These are phyloP conservation scores for Rallus crepitans DNA, from an alignment of 2,797 vertebrate species.

Conservation along the genomic window DNA sequence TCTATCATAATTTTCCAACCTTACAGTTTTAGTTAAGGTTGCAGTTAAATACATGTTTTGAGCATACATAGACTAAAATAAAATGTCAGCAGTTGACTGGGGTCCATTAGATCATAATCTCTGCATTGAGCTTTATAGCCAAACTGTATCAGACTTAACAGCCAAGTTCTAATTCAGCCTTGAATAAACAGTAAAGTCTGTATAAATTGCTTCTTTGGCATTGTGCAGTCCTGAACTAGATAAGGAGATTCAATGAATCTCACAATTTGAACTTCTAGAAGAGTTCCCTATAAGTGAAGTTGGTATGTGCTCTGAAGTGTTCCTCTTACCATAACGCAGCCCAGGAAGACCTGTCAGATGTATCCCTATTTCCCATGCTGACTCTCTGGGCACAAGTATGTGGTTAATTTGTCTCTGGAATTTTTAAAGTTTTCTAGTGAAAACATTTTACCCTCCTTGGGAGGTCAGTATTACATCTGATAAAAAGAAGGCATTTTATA, in stretches of 20 bases:
- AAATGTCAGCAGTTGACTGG: background rate
- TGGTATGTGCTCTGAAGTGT: background rate
- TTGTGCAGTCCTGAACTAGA: background rate
- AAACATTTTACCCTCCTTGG: conserved; percentile 3
- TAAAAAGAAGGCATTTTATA: background rate
- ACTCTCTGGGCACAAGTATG: background rate
- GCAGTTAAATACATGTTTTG: background rate
- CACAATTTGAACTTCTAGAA: background rate
- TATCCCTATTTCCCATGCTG: background rate
- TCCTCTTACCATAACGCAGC: background rate
- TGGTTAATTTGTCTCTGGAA: background rate
- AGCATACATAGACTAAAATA: conserved; percentile 5
- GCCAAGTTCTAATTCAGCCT: background rate
- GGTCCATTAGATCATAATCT: background rate
- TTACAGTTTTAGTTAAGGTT: conserved; percentile 17
- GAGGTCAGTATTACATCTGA: background rate
- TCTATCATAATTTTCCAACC: conserved; percentile 7
- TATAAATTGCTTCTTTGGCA: background rate
- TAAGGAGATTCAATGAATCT: background rate
- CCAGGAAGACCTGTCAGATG: background rate
- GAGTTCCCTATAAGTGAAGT: background rate
- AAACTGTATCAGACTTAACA: background rate
- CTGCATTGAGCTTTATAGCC: background rate
- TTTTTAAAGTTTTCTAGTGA: background rate
- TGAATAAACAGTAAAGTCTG: background rate